A percentile compares a stretch with the other conserved stretches of the same genome.
Conservation (phyloP, 2,888 invertebrate species). For the Sclerodermus sp. region DNA sequence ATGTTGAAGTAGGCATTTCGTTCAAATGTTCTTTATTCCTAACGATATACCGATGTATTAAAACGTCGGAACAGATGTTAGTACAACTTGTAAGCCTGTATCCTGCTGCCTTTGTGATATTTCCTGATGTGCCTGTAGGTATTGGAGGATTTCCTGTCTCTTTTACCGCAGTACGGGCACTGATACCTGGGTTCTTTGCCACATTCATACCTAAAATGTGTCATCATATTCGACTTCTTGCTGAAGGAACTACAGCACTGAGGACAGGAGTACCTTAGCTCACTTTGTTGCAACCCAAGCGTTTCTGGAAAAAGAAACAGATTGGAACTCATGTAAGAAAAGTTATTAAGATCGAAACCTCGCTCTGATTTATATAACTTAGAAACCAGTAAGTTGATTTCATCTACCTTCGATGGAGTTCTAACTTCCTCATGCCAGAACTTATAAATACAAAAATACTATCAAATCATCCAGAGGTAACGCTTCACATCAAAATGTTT, state of each 20-base stretch:
- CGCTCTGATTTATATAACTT: too few relatives aligned
- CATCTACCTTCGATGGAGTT: too few relatives aligned
- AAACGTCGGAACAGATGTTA: slow-evolving; percentile 8
- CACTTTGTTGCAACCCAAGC: not conserved
- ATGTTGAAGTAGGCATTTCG: too few relatives aligned
- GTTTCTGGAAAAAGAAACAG: slow-evolving; percentile 21
- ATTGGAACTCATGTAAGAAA: slow-evolving; percentile 20
- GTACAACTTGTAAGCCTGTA: slow-evolving; percentile 29
- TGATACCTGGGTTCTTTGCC: slow-evolving; percentile 43
- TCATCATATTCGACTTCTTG: slow-evolving; percentile 38
- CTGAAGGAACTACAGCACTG: slow-evolving; percentile 47
- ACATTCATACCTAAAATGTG: slow-evolving; percentile 40
- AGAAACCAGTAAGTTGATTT: too few relatives aligned
- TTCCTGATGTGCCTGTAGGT: slow-evolving; percentile 42
- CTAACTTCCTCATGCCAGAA: too few relatives aligned
- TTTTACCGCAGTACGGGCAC: slow-evolving; percentile 43
- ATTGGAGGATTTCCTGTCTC: slow-evolving; percentile 41
- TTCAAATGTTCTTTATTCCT: too few relatives aligned
- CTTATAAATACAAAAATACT: too few relatives aligned
- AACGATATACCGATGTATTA: too few relatives aligned
- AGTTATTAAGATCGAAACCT: not conserved
- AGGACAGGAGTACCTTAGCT: slow-evolving; percentile 31
- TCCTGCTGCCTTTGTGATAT: too few relatives aligned
- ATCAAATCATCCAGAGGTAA: too few relatives aligned
- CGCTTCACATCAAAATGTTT: too few relatives aligned